Conservation (phyloP, 1,140 invertebrate species). For the Oryctes rhinoceros region DNA sequence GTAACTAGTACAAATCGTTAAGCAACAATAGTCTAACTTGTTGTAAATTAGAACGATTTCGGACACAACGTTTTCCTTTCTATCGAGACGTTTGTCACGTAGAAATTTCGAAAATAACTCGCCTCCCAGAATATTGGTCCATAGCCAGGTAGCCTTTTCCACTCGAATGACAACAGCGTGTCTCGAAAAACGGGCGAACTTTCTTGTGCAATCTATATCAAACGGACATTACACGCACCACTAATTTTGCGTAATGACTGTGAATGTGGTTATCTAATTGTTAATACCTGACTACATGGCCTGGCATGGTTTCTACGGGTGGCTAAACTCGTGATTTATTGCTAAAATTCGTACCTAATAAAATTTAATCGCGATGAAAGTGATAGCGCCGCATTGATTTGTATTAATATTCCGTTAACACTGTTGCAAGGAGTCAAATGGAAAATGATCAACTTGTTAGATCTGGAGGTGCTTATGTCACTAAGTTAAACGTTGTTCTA, state of each 20-base stretch:
- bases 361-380: neutral
- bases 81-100: neutral
- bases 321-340: neutral
- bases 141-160: conserved; percentile 1
- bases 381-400: neutral
- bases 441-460: no score
- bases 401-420: neutral
- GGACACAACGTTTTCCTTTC: conserved; percentile 6
- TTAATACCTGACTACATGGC: conserved; percentile 8
- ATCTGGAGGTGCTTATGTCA: no score
- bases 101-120: neutral
- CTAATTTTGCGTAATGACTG: conserved; percentile 29
- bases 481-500: no score
- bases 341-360: neutral
- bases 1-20: no score
- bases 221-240: conserved; percentile 15
- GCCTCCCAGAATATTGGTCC: neutral
- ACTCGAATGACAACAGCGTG: neutral
- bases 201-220: conserved; percentile 22
- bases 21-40: no score
- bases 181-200: conserved; percentile 5
- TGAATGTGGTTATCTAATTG: conserved; percentile 31
- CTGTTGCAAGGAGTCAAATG: no score
- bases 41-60: neutral
- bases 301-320: neutral